Evolutionary conservation across 2,888 invertebrate genomes (phyloP).

Genomic region (Zele albiditarsus): DNA sequence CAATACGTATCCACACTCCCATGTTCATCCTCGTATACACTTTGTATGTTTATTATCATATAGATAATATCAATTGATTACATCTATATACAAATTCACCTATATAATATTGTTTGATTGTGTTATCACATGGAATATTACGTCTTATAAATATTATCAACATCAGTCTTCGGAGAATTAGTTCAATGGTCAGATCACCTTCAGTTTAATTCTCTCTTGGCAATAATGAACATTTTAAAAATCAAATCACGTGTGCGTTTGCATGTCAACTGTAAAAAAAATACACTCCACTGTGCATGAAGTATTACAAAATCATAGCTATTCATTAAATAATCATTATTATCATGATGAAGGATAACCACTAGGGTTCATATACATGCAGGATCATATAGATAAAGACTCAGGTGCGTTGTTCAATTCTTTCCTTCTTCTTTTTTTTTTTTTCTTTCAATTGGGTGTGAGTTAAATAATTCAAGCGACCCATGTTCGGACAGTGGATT

Average conservation of each 20-base stretch:
- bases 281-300: neutral
- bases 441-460: conserved; percentile 40
- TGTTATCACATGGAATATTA: neutral
- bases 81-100: neutral
- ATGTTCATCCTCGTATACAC: neutral
- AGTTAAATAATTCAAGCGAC: conserved; percentile 60
- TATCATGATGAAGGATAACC: neutral
- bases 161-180: neutral
- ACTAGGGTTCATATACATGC: neutral
- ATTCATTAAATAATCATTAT: conserved; percentile 12
- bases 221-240: neutral
- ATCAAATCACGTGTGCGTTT: conserved; percentile 3
- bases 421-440: neutral
- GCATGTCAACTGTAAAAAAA: neutral
- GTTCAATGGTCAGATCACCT: conserved; percentile 3
- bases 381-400: neutral
- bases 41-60: neutral
- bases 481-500: conserved; percentile 45
- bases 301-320: conserved; percentile 2
- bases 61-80: neutral
- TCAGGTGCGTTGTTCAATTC: neutral
- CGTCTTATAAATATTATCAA: neutral
- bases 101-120: neutral
- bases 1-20: neutral
- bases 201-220: neutral